Evolutionary conservation across 2,113 vertebrate genomes (phyloP).

Genomic region (Sciurus niger): DNA sequence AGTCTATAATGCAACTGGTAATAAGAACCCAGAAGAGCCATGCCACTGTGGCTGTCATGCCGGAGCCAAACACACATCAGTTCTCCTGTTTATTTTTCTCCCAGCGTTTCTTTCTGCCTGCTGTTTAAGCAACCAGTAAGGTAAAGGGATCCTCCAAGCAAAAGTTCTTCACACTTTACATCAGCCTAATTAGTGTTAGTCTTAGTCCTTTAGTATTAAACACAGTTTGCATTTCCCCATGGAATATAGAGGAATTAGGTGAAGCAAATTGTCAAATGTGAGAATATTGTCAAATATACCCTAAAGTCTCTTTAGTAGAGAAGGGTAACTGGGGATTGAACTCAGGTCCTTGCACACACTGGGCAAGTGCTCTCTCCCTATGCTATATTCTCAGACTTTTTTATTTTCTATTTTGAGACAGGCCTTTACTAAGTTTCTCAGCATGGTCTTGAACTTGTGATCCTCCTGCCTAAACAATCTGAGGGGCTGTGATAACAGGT

Average conservation of each 20-base stretch:
- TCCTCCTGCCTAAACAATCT: not conserved
- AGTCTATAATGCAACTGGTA: not conserved
- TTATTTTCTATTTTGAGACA: not conserved
- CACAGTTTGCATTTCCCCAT: not conserved
- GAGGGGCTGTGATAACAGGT: not conserved
- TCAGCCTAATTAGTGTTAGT: not conserved
- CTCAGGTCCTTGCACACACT: not conserved
- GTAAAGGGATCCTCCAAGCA: accelerated
- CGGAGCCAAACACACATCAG: not conserved
- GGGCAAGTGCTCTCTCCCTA: not conserved
- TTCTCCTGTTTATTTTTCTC: accelerated
- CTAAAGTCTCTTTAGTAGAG: not conserved
- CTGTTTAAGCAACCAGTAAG: not conserved
- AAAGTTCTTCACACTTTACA: not conserved
- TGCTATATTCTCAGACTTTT: not conserved
- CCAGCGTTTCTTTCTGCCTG: accelerated
- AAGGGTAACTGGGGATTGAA: not conserved
- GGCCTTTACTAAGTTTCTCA: not conserved
- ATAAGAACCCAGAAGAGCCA: not conserved
- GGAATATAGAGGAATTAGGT: not conserved
- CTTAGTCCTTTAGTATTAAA: not conserved
- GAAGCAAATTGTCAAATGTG: not conserved
- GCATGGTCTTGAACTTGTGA: not conserved
- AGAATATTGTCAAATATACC: not conserved
- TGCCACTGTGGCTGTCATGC: not conserved